Base-by-base conservation (phyloP, 2,113 vertebrate genomes). In the Etheostoma cragini region DNA sequence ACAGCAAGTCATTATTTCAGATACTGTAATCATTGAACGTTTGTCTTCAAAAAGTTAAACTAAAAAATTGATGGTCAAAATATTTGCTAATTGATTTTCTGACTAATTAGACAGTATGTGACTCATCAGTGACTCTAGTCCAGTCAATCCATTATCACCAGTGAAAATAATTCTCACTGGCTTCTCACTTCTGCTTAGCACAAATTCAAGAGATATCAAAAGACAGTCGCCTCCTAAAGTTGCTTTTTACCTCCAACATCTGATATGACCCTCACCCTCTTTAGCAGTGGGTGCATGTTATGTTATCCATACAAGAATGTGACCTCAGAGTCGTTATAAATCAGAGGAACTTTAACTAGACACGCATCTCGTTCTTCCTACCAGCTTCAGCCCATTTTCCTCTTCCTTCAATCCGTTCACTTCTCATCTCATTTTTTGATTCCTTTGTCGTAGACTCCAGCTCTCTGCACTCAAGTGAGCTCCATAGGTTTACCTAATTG, bases 401-500 rank as follows among this genome's bases (percentile, higher is more conserved):
- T 11, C 56, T 14, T 66, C 63, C 22, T 77, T 70, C 16, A 4
- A 35, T 64, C 26, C n/a, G 7, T 10, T 61, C 47, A 24, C 22
- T 66, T 73, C 72, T 56, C 12, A 11, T 19, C 57, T 78, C 67
- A 19, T 73, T 65, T 66, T 70, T 53, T 89, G 77, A 85, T 81
- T 78, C 87, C 64, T 74, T 72, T 87, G 86, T 92, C 87, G 87
- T 90, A 86, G 69, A 82, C 61, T 73, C 60, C 21, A 6, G 26
- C 78, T 87, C 70, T 89, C 83, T 84, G 72, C 85, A 61, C 91
- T 79, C 68, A 77, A 93, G 72, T 85, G 90, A 91, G 78, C 91
- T 91, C 89, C 84, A 91, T 80, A 77, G 91, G 89, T 95, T 94
- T 95, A 88, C 86, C 87, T 94, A 95, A 95, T 94, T 92, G 94